Conservation (phyloP, 2,797 vertebrate species). For the Thaleichthys pacificus region DNA sequence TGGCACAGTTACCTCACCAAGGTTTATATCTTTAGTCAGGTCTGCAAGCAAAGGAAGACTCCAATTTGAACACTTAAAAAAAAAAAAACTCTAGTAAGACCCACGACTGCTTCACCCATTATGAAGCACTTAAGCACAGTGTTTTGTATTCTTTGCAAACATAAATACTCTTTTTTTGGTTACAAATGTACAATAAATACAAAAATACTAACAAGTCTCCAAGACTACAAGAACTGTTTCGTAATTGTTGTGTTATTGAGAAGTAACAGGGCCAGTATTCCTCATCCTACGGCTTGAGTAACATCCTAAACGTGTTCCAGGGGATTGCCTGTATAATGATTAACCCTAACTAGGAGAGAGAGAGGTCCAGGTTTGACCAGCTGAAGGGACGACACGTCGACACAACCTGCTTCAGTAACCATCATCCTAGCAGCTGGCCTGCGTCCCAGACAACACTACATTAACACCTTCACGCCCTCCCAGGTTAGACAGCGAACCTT, state of each 20-base stretch:
- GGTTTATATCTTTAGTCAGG: slow-evolving; percentile 18
- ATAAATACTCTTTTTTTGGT: slow-evolving; percentile 62
- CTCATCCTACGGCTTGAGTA: slow-evolving; percentile 35
- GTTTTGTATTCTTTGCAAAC: slow-evolving; percentile 41
- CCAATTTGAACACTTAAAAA: background rate
- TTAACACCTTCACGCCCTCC: slow-evolving; percentile 22
- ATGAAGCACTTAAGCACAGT: slow-evolving; percentile 49
- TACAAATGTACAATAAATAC: slow-evolving; percentile 72
- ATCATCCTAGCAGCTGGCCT: slow-evolving; percentile 25
- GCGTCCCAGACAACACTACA: slow-evolving; percentile 22
- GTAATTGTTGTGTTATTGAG: slow-evolving; percentile 6
- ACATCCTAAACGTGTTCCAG: slow-evolving; percentile 18
- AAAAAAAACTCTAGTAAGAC: slow-evolving; percentile 11
- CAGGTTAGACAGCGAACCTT: slow-evolving; percentile 25
- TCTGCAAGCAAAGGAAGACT: slow-evolving; percentile 46
- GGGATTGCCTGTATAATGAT: background rate
- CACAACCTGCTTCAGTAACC: slow-evolving; percentile 1
- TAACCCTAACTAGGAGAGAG: background rate
- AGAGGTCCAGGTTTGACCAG: slow-evolving; percentile 2
- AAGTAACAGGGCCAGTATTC: slow-evolving; percentile 3
- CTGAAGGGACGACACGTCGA: background rate
- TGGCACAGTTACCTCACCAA: slow-evolving; percentile 47
- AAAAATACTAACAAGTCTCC: slow-evolving; percentile 68
- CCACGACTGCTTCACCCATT: slow-evolving; percentile 22
- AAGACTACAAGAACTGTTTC: slow-evolving; percentile 6